phyloP scores from a whole-genome alignment of 2,888 invertebrate species.

The Xestia rhomboidea region DNA sequence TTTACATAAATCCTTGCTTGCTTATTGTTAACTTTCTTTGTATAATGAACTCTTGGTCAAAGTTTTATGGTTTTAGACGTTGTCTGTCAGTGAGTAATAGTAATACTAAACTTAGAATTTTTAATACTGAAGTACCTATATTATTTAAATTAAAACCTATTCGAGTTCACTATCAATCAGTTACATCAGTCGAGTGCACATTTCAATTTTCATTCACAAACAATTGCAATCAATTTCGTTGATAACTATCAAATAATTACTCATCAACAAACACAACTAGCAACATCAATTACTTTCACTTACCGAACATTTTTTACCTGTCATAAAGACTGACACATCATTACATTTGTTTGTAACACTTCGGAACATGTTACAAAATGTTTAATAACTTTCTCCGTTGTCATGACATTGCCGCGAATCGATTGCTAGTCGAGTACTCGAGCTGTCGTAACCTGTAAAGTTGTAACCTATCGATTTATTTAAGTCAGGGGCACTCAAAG shows the following conservation, averaged over 20 bases:
- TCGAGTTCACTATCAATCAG: not conserved
- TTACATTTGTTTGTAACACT: conserved; percentile 44
- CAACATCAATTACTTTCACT: conserved; percentile 53
- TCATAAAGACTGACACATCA: conserved; percentile 58
- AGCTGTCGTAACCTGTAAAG: conserved; percentile 49
- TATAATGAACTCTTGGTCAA: not conserved
- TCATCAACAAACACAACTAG: conserved; percentile 22
- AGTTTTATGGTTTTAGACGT: not conserved
- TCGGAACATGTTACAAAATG: conserved; percentile 60
- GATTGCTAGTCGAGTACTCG: conserved; percentile 55
- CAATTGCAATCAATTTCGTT: conserved; percentile 23
- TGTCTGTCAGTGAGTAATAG: not conserved
- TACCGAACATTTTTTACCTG: conserved; percentile 33
- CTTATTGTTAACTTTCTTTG: not conserved
- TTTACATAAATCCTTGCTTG: not conserved
- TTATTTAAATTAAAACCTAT: not conserved
- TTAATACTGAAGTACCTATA: too few relatives aligned
- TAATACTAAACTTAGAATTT: not conserved
- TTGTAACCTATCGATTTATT: conserved; percentile 37
- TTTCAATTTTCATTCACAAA: not conserved
- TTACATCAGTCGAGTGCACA: not conserved
- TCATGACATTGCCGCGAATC: conserved; percentile 61
- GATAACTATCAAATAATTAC: conserved; percentile 46
- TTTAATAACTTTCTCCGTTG: conserved; percentile 68
- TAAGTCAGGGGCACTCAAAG: conserved; percentile 12